Base-by-base conservation (phyloP, 92 coral and sea anemone genomes). In the Palythoa grandis region DNA sequence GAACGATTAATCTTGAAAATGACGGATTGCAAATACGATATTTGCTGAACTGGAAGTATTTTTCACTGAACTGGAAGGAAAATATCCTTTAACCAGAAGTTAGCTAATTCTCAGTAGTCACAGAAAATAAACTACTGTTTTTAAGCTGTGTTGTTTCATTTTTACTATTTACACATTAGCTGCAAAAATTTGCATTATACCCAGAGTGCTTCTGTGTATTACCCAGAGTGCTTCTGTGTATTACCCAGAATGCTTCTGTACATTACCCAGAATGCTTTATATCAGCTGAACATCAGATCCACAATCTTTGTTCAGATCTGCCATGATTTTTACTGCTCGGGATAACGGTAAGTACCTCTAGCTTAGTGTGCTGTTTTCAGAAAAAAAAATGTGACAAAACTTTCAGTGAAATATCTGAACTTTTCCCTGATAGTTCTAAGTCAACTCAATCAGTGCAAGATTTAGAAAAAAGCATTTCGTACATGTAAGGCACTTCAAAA, bases 241-340 rank as follows among this genome's bases (percentile, higher is more conserved):
- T n/a, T n/a, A n/a, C n/a, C n/a, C n/a, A n/a, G n/a, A n/a, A n/a
- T n/a, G n/a, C n/a, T n/a, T 10, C 60, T 54, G 74, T 63, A 56
- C 48, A 79, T 24, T 79, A 79, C 84, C 72, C 84, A 60, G 69
- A 54, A 79, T 57, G 48, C 76, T 39, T 68, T 19, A 20, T 65
- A 82, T 54, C 68, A 22, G 23, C 71, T 71, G 47, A 60, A 37
- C 57, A 65, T 65, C 74, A 82, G 60, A 82, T 82, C 63, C 74
- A 37, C 86, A 75, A 65, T 82, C 70, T 82, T 82, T 60, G 85
- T 37, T 80, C 37, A 80, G 57, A 80, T 80, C 85, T 16, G 85
- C 48, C 85, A 82, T 66, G 74, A 22, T 82, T 66, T 20, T 66
- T 25, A 82, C 86, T 58, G 5, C 47, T 5, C 47, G 5, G 47